Conservation (phyloP, 2,113 vertebrate species). For the Rhineura floridana region DNA sequence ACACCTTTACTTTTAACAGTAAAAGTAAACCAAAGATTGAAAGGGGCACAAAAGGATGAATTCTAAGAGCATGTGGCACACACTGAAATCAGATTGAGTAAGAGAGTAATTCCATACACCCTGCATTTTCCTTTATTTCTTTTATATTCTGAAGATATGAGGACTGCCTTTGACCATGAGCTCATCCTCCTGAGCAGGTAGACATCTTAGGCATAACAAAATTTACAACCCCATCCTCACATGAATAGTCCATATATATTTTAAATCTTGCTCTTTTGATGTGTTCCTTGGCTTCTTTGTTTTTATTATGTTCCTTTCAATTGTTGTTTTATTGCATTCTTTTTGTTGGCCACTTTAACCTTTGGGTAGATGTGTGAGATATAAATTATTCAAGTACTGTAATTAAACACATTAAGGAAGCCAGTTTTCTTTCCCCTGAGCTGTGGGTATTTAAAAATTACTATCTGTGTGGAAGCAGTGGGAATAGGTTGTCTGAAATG, state of each 20-base stretch:
- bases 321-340: too few relatives aligned
- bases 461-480: neutral
- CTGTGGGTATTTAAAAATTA: neutral
- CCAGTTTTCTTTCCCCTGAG: neutral
- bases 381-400: neutral
- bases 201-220: neutral
- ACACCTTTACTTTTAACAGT: too few relatives aligned
- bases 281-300: too few relatives aligned
- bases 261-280: too few relatives aligned
- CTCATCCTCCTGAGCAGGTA: neutral
- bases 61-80: neutral
- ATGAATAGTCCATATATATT: too few relatives aligned
- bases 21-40: neutral
- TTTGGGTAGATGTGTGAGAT: too few relatives aligned
- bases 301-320: too few relatives aligned
- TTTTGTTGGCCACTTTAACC: too few relatives aligned
- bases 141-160: neutral
- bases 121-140: neutral
- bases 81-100: neutral
- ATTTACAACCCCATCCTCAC: neutral
- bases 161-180: neutral
- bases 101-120: neutral
- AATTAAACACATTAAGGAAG: neutral
- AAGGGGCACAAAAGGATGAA: neutral
- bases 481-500: neutral